Evolutionary conservation across 2,797 vertebrate species (phyloP).

Genomic region (Chromobotia macracanthus): DNA sequence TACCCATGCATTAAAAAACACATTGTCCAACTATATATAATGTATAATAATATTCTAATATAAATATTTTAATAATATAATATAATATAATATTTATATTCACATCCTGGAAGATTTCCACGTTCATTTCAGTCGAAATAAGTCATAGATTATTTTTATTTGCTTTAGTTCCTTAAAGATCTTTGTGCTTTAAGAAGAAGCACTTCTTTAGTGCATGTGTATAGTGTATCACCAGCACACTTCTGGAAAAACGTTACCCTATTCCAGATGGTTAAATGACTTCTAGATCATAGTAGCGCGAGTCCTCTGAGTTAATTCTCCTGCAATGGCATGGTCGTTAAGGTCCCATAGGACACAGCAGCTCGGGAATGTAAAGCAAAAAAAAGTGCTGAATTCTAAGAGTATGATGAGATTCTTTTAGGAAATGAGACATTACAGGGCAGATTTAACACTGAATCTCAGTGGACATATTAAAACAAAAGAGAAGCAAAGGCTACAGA

Average conservation of each 20-base stretch:
- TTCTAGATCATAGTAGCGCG: slow-evolving; percentile 58
- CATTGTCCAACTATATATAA: not conserved
- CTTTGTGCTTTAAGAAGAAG: not conserved
- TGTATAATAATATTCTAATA: slow-evolving; percentile 5
- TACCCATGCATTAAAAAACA: slow-evolving; percentile 9
- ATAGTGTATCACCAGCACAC: slow-evolving; percentile 41
- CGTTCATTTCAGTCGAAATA: not conserved
- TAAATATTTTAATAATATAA: too few species aligned
- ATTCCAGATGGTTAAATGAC: slow-evolving; percentile 67
- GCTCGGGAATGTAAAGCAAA: slow-evolving; percentile 39
- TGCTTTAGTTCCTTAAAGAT: not conserved
- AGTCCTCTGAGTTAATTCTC: slow-evolving; percentile 46
- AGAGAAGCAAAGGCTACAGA: not conserved
- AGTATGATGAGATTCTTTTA: slow-evolving; percentile 61
- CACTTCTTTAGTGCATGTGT: slow-evolving; percentile 24
- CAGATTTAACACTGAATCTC: slow-evolving; percentile 44
- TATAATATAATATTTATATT: too few species aligned
- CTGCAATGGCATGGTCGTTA: slow-evolving; percentile 60
- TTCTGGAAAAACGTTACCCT: slow-evolving; percentile 59
- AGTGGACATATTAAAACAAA: slow-evolving; percentile 20
- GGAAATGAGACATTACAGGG: slow-evolving; percentile 61
- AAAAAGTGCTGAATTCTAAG: slow-evolving; percentile 66
- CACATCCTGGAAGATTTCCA: slow-evolving; percentile 1
- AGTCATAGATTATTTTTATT: not conserved
- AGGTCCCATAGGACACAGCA: slow-evolving; percentile 56